Evolutionary conservation across 92 coral and sea anemone genomes (phyloP), one percentile per base, ranked within the genome.

Genomic region (Zoanthus solanderi): DNA sequence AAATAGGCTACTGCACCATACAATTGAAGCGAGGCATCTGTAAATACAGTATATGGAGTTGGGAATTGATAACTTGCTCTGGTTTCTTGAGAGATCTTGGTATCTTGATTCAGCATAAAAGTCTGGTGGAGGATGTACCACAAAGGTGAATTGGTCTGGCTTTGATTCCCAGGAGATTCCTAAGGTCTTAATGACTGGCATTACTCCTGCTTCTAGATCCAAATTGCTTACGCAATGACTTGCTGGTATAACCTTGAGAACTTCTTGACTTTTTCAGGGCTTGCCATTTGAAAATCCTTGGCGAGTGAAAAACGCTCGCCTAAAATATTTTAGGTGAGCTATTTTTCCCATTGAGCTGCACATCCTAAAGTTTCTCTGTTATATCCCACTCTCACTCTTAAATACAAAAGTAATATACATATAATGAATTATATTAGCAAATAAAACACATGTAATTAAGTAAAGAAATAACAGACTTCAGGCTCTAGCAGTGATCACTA

Each of bases 1-100:
- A 72, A 23, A 63, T 87, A 90, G 13, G 92, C 77, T 23, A 87
- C 92, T 5, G 92, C 90, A 14, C 91, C 90, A 75, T 90, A 90
- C 2, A 91, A 91, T 54, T 30, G 45, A 10, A 87, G 87, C 2
- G 93, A 87, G 3, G 93, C 91, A 47, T 90, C 93, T 1, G 87
- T 34, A 74, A 90, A 84, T 23, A 23, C 23, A 23, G 23, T 47
- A 79, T 75, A 71, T 92, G 93, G 32, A 90, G 65, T 10, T 68
- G 34, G 60, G 61, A 34, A 23, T 29, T 0, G 52, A 47, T 47
- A 47, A 47, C 72, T 13, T n/a, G 68, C 68, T 16, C 42, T 3
- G 78, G 78, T 5, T 3, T 16, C 56, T 44, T 37, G 45, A 4
- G 45, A 37, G 34, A 50, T 74, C 48, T 5, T 3, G 78, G 31